A percentile compares a stretch with the other conserved stretches of the same genome.
phyloP scores from a whole-genome alignment of 2,888 invertebrate species.

The Epirrhoe tristata region DNA sequence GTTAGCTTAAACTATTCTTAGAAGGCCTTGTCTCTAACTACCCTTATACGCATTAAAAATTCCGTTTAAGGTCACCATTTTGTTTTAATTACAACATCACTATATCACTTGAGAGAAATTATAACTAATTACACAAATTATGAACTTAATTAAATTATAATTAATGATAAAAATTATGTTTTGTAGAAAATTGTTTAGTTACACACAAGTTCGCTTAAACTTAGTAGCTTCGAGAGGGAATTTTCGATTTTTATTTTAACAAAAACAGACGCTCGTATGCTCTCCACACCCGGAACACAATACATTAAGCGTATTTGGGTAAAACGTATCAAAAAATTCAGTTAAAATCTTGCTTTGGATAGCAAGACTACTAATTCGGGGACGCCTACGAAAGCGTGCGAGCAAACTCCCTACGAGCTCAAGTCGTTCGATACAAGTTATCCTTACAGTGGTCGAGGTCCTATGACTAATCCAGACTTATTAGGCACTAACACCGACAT shows the following conservation, averaged over 20 bases:
- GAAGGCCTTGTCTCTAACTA: slow-evolving; percentile 83
- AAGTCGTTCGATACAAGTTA: slow-evolving; percentile 76
- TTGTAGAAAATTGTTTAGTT: slow-evolving; percentile 80
- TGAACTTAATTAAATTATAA: slow-evolving; percentile 58
- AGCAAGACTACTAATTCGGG: slow-evolving; percentile 67
- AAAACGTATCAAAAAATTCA: slow-evolving; percentile 56
- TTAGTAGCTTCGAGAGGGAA: slow-evolving; percentile 72
- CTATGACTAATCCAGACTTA: slow-evolving; percentile 78
- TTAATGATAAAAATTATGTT: slow-evolving; percentile 60
- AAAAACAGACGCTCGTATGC: slow-evolving; percentile 36
- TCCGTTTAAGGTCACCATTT: slow-evolving; percentile 82
- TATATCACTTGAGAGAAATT: slow-evolving; percentile 81
- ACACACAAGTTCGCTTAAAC: slow-evolving; percentile 78
- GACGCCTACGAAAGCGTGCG: slow-evolving; percentile 44
- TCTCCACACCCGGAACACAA: slow-evolving; percentile 32
- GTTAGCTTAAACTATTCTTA: slow-evolving; percentile 69
- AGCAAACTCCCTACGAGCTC: slow-evolving; percentile 64
- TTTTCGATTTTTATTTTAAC: slow-evolving; percentile 46
- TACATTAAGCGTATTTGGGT: slow-evolving; percentile 42
- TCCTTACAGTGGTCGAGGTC: slow-evolving; percentile 58
- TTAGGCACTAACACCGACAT: slow-evolving; percentile 81
- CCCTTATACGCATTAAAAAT: slow-evolving; percentile 82
- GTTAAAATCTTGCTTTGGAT: slow-evolving; percentile 60
- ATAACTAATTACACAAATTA: slow-evolving; percentile 70
- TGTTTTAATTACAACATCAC: slow-evolving; percentile 75